A percentile compares a stretch with the other conserved stretches of the same genome.
Evolutionary conservation across 2,888 invertebrate species (phyloP).

Genomic region (Apodemia mormo): DNA sequence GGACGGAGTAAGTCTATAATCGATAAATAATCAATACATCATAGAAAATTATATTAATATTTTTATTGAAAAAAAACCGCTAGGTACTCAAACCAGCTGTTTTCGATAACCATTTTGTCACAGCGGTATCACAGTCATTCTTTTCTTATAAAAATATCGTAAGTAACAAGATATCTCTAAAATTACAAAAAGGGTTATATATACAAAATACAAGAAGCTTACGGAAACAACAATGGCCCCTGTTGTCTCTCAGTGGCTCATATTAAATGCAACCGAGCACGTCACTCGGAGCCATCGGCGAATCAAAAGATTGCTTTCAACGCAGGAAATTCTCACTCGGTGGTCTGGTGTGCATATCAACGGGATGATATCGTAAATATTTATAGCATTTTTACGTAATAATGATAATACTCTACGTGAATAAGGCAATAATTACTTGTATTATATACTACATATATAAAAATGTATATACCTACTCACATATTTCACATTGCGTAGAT

Average conservation of each 20-base stretch:
- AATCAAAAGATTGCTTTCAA: constrained; percentile 59
- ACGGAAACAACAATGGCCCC: constrained; percentile 45
- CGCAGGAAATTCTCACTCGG: constrained; percentile 57
- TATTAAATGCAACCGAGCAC: constrained; percentile 66
- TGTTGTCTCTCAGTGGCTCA: constrained; percentile 57
- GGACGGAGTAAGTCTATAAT: no score
- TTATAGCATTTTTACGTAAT: constrained; percentile 13
- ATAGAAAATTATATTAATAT: no score
- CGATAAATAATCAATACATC: no score
- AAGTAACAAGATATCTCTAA: constrained; percentile 10
- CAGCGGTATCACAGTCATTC: no score
- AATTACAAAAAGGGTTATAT: background rate
- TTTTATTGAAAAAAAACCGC: no score
- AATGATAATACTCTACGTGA: background rate
- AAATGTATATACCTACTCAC: no score
- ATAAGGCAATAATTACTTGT: background rate
- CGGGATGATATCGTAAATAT: constrained; percentile 6
- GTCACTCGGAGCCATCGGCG: constrained; percentile 50
- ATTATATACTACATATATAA: no score
- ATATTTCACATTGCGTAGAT: no score
- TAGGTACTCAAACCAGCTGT: no score
- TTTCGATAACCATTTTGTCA: no score
- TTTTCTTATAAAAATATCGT: background rate
- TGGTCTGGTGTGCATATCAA: constrained; percentile 48
- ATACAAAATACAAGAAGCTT: constrained; percentile 12